Evolutionary conservation across 2,797 vertebrate species (phyloP).

Genomic region (Heterohyrax brucei): DNA sequence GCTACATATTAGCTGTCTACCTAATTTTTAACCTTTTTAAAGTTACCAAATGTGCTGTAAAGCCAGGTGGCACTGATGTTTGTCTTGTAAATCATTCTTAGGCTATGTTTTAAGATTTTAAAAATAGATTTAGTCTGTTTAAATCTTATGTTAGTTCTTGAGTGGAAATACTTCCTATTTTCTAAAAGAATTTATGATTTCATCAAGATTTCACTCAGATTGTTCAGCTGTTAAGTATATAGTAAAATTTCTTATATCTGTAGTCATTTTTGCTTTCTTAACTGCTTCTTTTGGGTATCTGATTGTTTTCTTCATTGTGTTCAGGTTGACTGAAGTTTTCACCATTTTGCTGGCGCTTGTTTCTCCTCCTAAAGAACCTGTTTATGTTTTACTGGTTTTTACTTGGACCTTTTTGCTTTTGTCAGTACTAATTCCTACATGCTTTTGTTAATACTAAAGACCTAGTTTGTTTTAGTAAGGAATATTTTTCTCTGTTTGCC

Average conservation of each 20-base stretch:
- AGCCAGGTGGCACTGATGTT: background rate
- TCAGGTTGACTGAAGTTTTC: background rate
- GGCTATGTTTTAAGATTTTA: constrained; percentile 6
- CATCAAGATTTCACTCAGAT: background rate
- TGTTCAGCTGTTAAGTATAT: background rate
- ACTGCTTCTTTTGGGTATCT: background rate
- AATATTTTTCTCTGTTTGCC: background rate
- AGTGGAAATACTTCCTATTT: constrained; percentile 2
- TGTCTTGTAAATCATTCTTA: background rate
- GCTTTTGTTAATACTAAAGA: background rate
- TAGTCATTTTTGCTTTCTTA: background rate
- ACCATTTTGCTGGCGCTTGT: background rate
- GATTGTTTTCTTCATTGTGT: background rate
- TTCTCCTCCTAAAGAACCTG: background rate
- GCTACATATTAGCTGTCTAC: background rate
- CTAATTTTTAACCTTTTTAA: constrained; percentile 11
- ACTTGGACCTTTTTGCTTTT: constrained; percentile 46
- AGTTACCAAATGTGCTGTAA: background rate
- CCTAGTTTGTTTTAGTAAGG: constrained; percentile 6
- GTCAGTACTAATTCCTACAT: background rate
- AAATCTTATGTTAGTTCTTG: background rate
- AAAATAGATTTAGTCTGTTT: constrained; percentile 21
- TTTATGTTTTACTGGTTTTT: background rate
- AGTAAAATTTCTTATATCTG: background rate
- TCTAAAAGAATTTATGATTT: background rate